Evolutionary conservation across 2,113 vertebrate species (phyloP), one percentile per base, ranked within the genome.

Genomic region (Caloenas nicobarica): DNA sequence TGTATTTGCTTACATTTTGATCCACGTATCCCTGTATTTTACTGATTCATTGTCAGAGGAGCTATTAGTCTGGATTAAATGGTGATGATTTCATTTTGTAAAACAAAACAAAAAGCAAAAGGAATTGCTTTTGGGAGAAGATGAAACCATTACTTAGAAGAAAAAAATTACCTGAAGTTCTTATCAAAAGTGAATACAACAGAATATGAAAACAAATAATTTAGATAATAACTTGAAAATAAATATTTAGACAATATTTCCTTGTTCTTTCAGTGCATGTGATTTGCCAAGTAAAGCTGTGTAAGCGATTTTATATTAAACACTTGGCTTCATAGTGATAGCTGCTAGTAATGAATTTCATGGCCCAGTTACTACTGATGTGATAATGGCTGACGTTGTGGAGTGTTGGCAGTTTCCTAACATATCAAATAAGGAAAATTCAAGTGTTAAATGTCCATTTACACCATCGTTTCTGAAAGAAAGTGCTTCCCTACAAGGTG

Each of bases 21-120:
- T 19, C 34, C 13, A 4, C 14, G 6, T 64, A 86, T 68, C 66
- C 40, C 70, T 61, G 7, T 72, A 56, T 90, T 96, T 94, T 86
- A 34, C 68, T 86, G 62, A 54, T 53, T 61, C 22, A 9, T 65
- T 91, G 25, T 83, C 46, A 88, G 54, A 26, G 54, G 66, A 86
- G 46, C 68, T 86, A 36, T 88, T 93, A 77, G 72, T 93, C 72
- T 91, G 54, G 71, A 80, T 96, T 86, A 84, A 36, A 61, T 34
- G 31, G 57, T 2, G 4, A 68, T 86, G 10, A 79, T 86, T 94
- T 91, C 8, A 64, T 87, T 89, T 70, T 50, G 62, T 50, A 51
- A 60, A 87, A 54, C 14, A 68, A 81, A 91, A 64, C n/a, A 56
- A 40, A 61, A 40, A 70, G 22, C 18, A 44, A 71, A 81, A 65